phyloP scores from a whole-genome alignment of 2,113 vertebrate genomes.

The Pica pica region DNA sequence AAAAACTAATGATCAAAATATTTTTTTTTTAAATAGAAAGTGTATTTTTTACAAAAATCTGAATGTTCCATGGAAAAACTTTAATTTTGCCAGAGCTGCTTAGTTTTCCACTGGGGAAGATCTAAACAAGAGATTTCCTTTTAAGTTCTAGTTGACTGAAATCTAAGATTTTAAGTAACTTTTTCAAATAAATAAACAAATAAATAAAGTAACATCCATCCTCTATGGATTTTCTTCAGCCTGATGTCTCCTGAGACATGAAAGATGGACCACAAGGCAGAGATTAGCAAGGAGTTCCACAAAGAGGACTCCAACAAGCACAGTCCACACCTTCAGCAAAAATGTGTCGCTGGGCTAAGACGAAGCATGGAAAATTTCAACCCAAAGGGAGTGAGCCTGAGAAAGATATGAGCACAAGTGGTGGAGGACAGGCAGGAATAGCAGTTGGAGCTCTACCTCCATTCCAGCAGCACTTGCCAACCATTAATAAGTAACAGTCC shows the following conservation, averaged over 20 bases:
- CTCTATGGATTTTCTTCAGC: not conserved
- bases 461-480: slow-evolving; percentile 45
- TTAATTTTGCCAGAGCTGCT: slow-evolving; percentile 19
- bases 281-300: not conserved
- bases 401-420: not conserved
- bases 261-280: not conserved
- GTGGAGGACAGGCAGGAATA: slow-evolving; percentile 28
- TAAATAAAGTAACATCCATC: slow-evolving; percentile 28
- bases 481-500: slow-evolving; percentile 20
- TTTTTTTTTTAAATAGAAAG: not conserved
- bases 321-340: not conserved
- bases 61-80: slow-evolving; percentile 49
- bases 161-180: slow-evolving; percentile 15
- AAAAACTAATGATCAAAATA: not conserved
- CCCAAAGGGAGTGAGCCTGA: not conserved
- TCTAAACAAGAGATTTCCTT: slow-evolving; percentile 48
- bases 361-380: not conserved
- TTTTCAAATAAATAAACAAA: slow-evolving; percentile 40
- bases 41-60: slow-evolving; percentile 34
- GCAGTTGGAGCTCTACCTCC: not conserved
- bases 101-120: slow-evolving; percentile 20
- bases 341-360: not conserved
- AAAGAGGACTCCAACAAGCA: not conserved
- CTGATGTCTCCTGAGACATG: not conserved
- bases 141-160: slow-evolving; percentile 43